Evolutionary conservation across 23 tunicate species (phyloP).

Genomic region (Phallusia fumigata): DNA sequence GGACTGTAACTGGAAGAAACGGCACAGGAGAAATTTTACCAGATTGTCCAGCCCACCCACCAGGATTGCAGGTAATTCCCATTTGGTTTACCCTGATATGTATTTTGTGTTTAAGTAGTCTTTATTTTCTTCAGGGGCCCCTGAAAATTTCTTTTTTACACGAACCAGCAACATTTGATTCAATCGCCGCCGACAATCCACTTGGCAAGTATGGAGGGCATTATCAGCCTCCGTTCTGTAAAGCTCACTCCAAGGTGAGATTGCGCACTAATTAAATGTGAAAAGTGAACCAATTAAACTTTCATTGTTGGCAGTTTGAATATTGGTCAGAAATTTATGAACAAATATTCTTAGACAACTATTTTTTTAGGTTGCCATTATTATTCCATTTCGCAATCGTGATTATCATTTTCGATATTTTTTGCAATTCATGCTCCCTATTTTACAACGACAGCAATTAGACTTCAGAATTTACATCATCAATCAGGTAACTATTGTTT

Average conservation of each 20-base stretch:
- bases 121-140: constrained; percentile 35
- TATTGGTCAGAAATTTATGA: background rate
- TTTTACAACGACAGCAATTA: constrained; percentile 79
- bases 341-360: background rate
- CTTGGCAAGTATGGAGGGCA: constrained; percentile 65
- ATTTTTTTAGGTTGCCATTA: constrained; percentile 69
- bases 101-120: background rate
- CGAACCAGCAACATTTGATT: constrained; percentile 42
- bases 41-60: constrained; percentile 56
- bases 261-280: background rate
- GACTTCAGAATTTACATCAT: constrained; percentile 88
- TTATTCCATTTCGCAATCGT: constrained; percentile 93
- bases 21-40: constrained; percentile 32
- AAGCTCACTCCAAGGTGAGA: constrained; percentile 63
- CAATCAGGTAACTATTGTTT: constrained; percentile 64
- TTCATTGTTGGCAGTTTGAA: background rate
- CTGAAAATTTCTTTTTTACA: constrained; percentile 49
- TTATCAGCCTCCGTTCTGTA: constrained; percentile 68
- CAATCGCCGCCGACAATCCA: constrained; percentile 51
- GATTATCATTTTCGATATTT: constrained; percentile 79
- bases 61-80: constrained; percentile 44
- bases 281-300: background rate
- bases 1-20: background rate
- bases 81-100: background rate
- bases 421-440: constrained; percentile 93